Conservation (phyloP, 2,797 vertebrate species). For the Sparus aurata region DNA sequence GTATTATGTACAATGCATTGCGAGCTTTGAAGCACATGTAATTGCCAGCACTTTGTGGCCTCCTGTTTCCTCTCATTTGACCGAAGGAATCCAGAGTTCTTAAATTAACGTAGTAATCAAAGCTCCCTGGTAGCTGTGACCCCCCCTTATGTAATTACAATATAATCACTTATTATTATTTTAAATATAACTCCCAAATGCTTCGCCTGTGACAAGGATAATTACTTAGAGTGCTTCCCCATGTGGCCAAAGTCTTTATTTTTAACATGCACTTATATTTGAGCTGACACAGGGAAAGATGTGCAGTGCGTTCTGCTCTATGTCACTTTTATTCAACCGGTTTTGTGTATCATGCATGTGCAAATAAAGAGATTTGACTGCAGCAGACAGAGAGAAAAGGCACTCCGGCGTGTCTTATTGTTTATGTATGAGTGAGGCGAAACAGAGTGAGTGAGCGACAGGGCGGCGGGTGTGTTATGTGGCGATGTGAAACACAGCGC, state of each 20-base stretch:
- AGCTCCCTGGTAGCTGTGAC: constrained; percentile 57
- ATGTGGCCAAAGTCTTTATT: constrained; percentile 43
- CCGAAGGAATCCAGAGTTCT: constrained; percentile 49
- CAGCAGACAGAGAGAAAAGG: constrained; percentile 29
- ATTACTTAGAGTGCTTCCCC: constrained; percentile 58
- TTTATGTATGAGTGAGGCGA: constrained; percentile 66
- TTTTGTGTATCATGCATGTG: constrained; percentile 41
- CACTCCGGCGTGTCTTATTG: constrained; percentile 47
- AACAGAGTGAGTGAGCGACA: constrained; percentile 61
- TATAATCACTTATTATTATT: constrained; percentile 80
- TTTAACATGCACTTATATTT: constrained; percentile 61
- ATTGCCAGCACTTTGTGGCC: constrained; percentile 58
- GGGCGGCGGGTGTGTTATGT: constrained; percentile 58
- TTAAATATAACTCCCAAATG: constrained; percentile 77
- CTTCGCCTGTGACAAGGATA: constrained; percentile 60
- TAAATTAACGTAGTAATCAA: constrained; percentile 72
- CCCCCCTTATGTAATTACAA: constrained; percentile 65
- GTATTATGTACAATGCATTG: constrained; percentile 39
- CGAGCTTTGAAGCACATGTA: constrained; percentile 59
- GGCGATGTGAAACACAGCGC: constrained; percentile 66
- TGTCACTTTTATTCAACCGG: constrained; percentile 46
- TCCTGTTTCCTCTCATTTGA: constrained; percentile 46
- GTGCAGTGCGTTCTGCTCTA: constrained; percentile 39
- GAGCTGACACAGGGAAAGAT: constrained; percentile 39
- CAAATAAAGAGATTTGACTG: constrained; percentile 35